Conservation (phyloP, 2,113 vertebrate species). For the western clawed frog (Xenopus tropicalis) region UCB_Xtro_10.0 CM004445.2:94989501-94990000, state of each 20-base stretch:
- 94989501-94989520: not conserved
- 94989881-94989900: slow-evolving; percentile 66
- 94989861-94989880: slow-evolving; percentile 32
- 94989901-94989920: slow-evolving; percentile 69
- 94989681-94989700: not conserved
- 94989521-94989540: not conserved
- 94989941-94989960: not conserved
- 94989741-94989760: not conserved
- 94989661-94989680: not conserved
- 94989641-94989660: not conserved
- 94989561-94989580: no score
- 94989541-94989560: not conserved
- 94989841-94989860: slow-evolving; percentile 39
- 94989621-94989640: no score
- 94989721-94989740: no score
- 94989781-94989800: not conserved
- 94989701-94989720: not conserved
- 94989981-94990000: not conserved
- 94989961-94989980: not conserved
- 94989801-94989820: not conserved
- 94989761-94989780: not conserved
- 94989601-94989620: no score
- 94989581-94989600: no score
- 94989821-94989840: not conserved
- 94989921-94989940: slow-evolving; percentile 38